A percentile compares a stretch with the other conserved stretches of the same genome.
Conservation (phyloP, 2,113 vertebrate genomes). For the Potamarius usumacintae region DNA sequence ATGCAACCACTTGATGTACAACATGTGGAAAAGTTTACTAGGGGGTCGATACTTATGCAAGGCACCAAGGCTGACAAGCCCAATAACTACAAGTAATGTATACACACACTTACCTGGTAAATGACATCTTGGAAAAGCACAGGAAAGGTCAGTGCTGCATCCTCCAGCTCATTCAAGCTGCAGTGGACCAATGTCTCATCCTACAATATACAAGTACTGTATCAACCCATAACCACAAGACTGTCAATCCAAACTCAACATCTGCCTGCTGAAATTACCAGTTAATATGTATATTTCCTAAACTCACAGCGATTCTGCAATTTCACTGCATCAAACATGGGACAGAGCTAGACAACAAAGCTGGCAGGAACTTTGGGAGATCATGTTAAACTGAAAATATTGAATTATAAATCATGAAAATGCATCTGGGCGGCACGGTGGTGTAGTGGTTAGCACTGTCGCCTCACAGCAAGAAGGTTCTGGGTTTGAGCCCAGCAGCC, state of each 20-base stretch:
- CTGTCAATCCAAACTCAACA: not conserved
- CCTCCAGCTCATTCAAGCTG: constrained; percentile 97
- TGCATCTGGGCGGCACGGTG: no score
- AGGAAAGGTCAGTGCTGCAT: constrained; percentile 96
- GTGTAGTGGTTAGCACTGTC: no score
- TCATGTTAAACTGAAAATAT: no score
- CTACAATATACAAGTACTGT: constrained; percentile 64
- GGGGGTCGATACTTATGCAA: not conserved
- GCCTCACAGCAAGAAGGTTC: no score
- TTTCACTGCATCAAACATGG: not conserved
- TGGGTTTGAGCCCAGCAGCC: no score
- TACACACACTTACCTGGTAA: constrained; percentile 84
- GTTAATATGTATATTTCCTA: not conserved
- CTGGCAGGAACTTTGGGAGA: no score
- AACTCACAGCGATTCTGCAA: not conserved
- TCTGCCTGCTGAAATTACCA: not conserved
- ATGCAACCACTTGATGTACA: not conserved
- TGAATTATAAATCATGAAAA: no score
- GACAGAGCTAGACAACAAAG: not conserved
- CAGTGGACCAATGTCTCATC: constrained; percentile 99
- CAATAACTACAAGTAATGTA: no score
- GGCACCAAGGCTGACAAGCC: not conserved
- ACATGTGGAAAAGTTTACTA: not conserved
- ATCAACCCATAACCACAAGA: not conserved
- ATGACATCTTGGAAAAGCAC: constrained; percentile 99